Percentiles rank a stretch among this genome's conserved stretches.
Evolutionary conservation across 2,797 vertebrate genomes (phyloP).

Genomic region (Anableps anableps): DNA sequence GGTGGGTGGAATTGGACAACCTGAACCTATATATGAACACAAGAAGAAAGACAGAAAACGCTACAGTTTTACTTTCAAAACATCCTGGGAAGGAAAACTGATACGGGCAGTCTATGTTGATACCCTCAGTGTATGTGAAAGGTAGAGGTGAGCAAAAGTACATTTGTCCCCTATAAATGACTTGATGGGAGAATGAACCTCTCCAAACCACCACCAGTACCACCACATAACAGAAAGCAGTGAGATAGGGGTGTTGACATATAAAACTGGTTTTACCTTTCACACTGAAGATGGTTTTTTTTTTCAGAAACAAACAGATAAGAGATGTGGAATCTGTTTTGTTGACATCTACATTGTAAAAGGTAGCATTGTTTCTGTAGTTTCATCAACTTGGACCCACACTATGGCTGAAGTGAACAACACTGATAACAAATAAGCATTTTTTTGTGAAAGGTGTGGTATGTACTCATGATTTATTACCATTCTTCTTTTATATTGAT

Average conservation of each 20-base stretch:
- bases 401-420: neutral
- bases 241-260: constrained; percentile 1
- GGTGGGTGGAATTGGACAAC: neutral
- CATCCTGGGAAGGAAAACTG: constrained; percentile 61
- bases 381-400: neutral
- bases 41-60: constrained; percentile 13
- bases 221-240: constrained; percentile 3
- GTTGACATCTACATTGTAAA: neutral
- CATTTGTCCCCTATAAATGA: constrained; percentile 57
- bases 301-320: neutral
- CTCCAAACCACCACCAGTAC: constrained; percentile 29
- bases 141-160: constrained; percentile 43
- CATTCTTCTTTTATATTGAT: neutral
- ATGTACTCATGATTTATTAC: neutral
- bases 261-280: constrained; percentile 18
- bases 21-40: constrained; percentile 12
- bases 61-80: constrained; percentile 66
- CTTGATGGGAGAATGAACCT: constrained; percentile 36
- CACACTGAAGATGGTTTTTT: neutral
- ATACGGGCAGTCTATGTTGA: constrained; percentile 30
- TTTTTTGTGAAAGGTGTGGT: neutral
- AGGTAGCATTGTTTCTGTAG: neutral
- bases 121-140: constrained; percentile 14
- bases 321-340: neutral
- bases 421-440: neutral